A percentile compares a stretch with the other conserved stretches of the same genome.
Conservation (phyloP, 2,797 vertebrate species). For the Garrulus glandarius region DNA sequence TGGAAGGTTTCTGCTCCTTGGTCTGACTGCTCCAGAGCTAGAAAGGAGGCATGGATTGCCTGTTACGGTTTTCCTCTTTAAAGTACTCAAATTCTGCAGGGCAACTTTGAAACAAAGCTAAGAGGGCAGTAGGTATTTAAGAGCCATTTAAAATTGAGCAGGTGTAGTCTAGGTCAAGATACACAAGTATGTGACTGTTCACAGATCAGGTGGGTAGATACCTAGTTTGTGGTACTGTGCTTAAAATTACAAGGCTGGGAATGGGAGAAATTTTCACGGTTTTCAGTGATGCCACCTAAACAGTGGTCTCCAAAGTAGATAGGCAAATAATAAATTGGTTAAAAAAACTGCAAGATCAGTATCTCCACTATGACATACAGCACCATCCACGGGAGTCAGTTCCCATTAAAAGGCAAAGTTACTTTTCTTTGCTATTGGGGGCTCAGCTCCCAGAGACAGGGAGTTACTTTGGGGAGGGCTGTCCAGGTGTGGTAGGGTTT, state of each 20-base stretch:
- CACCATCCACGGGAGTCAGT: neutral
- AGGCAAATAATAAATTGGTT: neutral
- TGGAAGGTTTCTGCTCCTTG: neutral
- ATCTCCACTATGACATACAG: neutral
- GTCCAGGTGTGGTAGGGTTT: neutral
- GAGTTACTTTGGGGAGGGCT: neutral
- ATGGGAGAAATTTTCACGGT: neutral
- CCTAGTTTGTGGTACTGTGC: neutral
- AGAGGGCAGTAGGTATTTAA: neutral
- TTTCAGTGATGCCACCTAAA: neutral
- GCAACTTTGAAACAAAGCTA: neutral
- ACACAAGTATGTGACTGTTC: neutral
- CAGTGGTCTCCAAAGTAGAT: neutral
- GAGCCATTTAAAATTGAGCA: neutral
- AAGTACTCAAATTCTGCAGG: neutral
- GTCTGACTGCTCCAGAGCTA: neutral
- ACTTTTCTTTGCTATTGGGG: neutral
- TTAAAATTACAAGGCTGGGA: neutral
- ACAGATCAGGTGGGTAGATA: neutral
- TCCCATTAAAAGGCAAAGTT: neutral
- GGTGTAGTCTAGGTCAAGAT: neutral
- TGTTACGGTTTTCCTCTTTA: neutral
- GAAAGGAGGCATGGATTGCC: neutral
- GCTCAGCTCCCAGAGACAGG: neutral
- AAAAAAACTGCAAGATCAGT: neutral